Evolutionary conservation across 2,113 vertebrate species (phyloP).

Genomic region (Rhea americana): DNA sequence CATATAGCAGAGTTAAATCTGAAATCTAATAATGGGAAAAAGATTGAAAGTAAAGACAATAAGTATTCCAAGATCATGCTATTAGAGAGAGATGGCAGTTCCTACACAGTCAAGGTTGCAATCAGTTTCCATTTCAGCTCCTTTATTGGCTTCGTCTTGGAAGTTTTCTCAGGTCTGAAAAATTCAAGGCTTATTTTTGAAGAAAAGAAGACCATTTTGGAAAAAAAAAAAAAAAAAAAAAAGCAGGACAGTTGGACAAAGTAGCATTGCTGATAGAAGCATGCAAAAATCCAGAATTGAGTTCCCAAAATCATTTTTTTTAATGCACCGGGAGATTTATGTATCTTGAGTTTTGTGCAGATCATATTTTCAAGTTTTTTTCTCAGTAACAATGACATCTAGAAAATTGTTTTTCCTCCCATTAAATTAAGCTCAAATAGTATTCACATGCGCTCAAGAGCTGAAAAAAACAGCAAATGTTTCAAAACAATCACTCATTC

Average conservation of each 20-base stretch:
- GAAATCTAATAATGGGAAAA: background rate
- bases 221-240: background rate
- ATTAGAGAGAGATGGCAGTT: background rate
- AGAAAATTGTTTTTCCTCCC: constrained; percentile 11
- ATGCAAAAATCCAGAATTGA: background rate
- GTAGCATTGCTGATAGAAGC: background rate
- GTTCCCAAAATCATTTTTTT: background rate
- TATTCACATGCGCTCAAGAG: background rate
- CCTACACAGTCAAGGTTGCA: constrained; percentile 6
- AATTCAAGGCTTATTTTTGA: background rate
- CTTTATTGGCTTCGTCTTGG: constrained; percentile 3
- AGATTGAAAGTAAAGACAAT: constrained; percentile 23
- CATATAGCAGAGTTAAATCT: background rate
- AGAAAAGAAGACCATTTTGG: background rate
- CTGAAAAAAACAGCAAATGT: constrained; percentile 56
- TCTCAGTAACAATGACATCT: background rate
- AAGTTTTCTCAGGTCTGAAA: constrained; percentile 12
- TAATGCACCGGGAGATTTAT: background rate
- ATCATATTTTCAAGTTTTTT: constrained; percentile 11
- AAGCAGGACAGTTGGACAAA: constrained; percentile 6
- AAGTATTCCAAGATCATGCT: background rate
- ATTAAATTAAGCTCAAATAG: constrained; percentile 37
- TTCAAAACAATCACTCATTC: constrained; percentile 56
- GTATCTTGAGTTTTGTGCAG: background rate
- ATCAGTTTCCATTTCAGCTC: constrained; percentile 22